Percentiles rank a stretch among this genome's conserved stretches.
Conservation (phyloP, 2,888 invertebrate species). For the Octodonta nipae region DNA sequence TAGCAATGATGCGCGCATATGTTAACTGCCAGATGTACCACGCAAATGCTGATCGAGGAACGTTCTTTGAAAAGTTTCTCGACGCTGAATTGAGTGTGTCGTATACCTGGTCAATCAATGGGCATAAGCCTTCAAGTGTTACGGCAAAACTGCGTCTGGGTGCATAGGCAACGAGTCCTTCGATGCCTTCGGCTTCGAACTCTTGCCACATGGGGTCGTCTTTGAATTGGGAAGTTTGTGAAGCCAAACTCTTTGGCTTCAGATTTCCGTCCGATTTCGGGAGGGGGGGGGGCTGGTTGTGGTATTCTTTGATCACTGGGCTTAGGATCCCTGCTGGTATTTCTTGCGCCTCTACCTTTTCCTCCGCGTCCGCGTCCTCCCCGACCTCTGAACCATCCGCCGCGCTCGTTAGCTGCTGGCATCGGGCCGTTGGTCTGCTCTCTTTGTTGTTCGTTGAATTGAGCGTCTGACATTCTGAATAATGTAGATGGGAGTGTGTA, state of each 20-base stretch:
- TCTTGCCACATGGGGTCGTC: background rate
- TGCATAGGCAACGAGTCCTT: background rate
- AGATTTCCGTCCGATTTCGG: no score
- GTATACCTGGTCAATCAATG: background rate
- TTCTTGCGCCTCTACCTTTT: background rate
- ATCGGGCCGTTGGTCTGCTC: no score
- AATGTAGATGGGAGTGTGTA: no score
- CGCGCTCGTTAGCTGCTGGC: no score
- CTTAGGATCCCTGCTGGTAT: background rate
- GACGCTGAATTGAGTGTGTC: background rate
- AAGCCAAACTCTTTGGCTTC: no score
- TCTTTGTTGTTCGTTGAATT: no score
- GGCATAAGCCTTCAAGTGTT: background rate
- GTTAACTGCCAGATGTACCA: background rate
- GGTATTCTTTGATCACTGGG: background rate
- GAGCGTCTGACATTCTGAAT: no score
- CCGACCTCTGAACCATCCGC: no score
- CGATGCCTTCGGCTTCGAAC: background rate
- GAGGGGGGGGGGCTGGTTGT: no score
- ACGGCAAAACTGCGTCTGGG: background rate
- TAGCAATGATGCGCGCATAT: background rate
- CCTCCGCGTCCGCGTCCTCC: constrained; percentile 1
- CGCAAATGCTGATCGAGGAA: no score
- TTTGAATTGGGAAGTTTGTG: no score
- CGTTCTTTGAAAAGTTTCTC: no score